These are phyloP conservation scores for Fulmarus glacialis DNA, from an alignment of 2,113 vertebrate genomes.

Conservation along the genomic window DNA sequence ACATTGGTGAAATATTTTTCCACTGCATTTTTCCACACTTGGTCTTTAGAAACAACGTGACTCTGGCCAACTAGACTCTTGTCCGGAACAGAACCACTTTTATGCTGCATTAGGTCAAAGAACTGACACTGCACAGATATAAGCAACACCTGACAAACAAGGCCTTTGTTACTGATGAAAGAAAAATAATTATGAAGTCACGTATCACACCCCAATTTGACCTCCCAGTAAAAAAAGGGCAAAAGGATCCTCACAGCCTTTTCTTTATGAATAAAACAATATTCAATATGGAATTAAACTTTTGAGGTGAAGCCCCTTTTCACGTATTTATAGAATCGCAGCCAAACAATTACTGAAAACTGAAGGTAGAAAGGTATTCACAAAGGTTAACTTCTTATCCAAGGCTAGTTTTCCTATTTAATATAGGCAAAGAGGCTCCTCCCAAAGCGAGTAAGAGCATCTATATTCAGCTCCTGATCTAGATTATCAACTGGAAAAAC, in stretches of 20 bases:
- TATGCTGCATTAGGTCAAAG: not conserved
- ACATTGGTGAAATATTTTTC: not conserved
- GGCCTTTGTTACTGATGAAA: not conserved
- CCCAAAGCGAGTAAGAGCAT: not conserved
- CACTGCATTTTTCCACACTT: not conserved
- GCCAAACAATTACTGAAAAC: not conserved
- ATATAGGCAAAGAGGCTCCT: not conserved
- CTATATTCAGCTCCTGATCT: slow-evolving; percentile 43
- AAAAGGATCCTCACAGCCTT: not conserved
- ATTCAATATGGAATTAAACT: not conserved
- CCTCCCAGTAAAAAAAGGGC: not conserved
- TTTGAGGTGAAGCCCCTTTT: not conserved
- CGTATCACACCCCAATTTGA: not conserved
- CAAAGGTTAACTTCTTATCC: not conserved
- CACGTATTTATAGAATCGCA: not conserved
- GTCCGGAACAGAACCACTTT: not conserved
- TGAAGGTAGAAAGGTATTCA: not conserved
- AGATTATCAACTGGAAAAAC: not conserved
- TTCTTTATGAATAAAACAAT: not conserved
- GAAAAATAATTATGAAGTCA: not conserved
- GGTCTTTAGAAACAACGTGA: not conserved
- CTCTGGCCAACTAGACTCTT: not conserved
- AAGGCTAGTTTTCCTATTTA: not conserved
- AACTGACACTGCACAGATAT: not conserved
- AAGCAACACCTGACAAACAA: not conserved